Evolutionary conservation across 2,888 invertebrate species (phyloP), one percentile per base, ranked within the genome.

Genomic region (Napeogenes inachia): DNA sequence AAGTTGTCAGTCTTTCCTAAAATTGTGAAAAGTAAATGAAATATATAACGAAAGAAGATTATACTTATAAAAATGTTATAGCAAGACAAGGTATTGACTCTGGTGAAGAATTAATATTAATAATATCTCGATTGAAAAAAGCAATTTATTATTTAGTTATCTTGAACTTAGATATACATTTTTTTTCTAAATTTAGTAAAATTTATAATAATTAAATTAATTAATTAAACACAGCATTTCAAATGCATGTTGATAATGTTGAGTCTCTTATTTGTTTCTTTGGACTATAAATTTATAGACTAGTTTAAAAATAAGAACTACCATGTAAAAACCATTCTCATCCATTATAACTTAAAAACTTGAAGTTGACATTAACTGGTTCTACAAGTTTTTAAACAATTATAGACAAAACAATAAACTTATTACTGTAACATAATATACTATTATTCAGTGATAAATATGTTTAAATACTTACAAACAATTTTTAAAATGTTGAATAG

Each of bases 1-100:
- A 70, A 63, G 60, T 62, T 68, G 68, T 73, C 70, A 71, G 71
- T 75, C 68, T 71, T 73, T 64, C 65, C 58, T 65, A 38, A 47
- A 62, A 63, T 13, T 32, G 45, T 30, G 38, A 21, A 32, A 12
- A 8, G 5, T 30, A 30, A 50, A 4, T 10, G n/a, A 50, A 30
- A n/a, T 50, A 30, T 10, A 30, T 10, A 12, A 4, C 2, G 13
- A 8, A 47, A 4, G 6, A 5, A 10, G n/a, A 10, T 12, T 5
- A 30, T 21, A 4, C 30, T 50, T 4, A 50, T 21, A 50, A 50
- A 50, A 30, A 50, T 30, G 3, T 3, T 42, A 42, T 10, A 1
- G 12, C 1, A 42, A 42, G 8, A 38, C 38, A 6, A 4, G 8
- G 8, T 38, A 38, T 3, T 38, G 4, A 38, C 3, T 38, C 3